These are phyloP conservation scores for Melanophora roralis DNA, from an alignment of 2,888 invertebrate genomes.

Conservation along the genomic window DNA sequence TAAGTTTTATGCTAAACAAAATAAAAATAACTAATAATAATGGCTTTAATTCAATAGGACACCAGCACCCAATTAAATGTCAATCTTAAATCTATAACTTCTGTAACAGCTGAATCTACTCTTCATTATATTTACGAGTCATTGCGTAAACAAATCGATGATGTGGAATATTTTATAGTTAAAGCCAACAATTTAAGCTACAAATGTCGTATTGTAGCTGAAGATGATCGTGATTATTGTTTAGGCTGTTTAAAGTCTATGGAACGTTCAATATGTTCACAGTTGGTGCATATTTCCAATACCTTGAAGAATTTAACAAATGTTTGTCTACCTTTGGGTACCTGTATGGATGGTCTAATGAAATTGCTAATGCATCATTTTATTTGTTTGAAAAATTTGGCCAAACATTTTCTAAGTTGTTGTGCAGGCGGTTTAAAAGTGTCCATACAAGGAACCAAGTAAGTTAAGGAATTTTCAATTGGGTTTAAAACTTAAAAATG, in stretches of 20 bases:
- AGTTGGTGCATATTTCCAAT: slow-evolving; percentile 79
- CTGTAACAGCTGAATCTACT: slow-evolving; percentile 69
- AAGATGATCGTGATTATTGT: slow-evolving; percentile 77
- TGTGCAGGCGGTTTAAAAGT: slow-evolving; percentile 73
- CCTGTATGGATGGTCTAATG: slow-evolving; percentile 79
- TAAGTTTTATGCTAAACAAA: slow-evolving; percentile 3
- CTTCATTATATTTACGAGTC: slow-evolving; percentile 70
- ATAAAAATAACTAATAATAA: not conserved
- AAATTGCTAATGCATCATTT: slow-evolving; percentile 80
- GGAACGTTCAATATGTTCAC: slow-evolving; percentile 80
- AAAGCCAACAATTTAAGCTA: slow-evolving; percentile 78
- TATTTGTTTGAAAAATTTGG: slow-evolving; percentile 79
- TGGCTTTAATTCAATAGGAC: not conserved
- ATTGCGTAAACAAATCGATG: slow-evolving; percentile 73
- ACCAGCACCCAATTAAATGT: slow-evolving; percentile 55
- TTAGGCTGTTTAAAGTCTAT: slow-evolving; percentile 78
- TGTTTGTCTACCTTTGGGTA: slow-evolving; percentile 78
- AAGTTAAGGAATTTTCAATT: slow-evolving; percentile 41
- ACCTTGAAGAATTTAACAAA: slow-evolving; percentile 79
- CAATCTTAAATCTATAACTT: slow-evolving; percentile 71
- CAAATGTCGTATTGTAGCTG: slow-evolving; percentile 77
- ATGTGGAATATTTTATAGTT: slow-evolving; percentile 74
- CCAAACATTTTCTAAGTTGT: slow-evolving; percentile 80
- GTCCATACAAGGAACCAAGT: slow-evolving; percentile 70
- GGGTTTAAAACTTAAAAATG: too few species aligned